Percentiles rank a stretch among this genome's conserved stretches.
Conservation (phyloP, 2,113 vertebrate genomes). For the Pyxicephalus adspersus region DNA sequence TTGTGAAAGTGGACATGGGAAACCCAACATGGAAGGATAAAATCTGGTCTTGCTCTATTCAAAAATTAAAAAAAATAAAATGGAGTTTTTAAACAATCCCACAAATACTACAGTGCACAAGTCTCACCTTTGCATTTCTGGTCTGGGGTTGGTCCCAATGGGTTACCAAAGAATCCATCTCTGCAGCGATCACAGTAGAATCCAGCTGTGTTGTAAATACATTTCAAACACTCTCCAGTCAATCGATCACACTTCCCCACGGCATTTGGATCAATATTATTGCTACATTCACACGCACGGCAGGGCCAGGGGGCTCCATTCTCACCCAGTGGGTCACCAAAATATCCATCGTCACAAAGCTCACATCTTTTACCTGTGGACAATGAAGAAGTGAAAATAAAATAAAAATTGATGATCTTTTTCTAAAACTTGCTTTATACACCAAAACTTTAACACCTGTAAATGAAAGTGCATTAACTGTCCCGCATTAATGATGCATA, state of each 20-base stretch:
- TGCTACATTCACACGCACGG: constrained; percentile 87
- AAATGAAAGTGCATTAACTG: background rate
- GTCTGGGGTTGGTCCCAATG: constrained; percentile 70
- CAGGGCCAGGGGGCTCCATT: constrained; percentile 76
- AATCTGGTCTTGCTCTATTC: too few species aligned
- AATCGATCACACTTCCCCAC: constrained; percentile 85
- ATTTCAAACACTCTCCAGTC: constrained; percentile 89
- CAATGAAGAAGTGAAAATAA: background rate
- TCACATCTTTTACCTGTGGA: constrained; percentile 89
- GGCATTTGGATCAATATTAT: constrained; percentile 90
- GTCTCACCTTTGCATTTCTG: constrained; percentile 86
- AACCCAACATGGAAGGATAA: too few species aligned
- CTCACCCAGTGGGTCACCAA: constrained; percentile 85
- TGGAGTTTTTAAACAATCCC: too few species aligned
- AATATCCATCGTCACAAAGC: constrained; percentile 94
- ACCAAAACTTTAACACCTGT: background rate
- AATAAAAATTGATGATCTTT: background rate
- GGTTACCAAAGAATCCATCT: constrained; percentile 85
- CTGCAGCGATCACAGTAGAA: constrained; percentile 88
- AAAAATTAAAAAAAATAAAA: too few species aligned
- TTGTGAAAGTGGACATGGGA: too few species aligned
- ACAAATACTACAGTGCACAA: background rate
- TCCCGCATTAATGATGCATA: background rate
- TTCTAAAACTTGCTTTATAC: too few species aligned
- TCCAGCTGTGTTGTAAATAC: constrained; percentile 86